Evolutionary conservation across 2,888 invertebrate genomes (phyloP), one percentile per base, ranked within the genome.

Genomic region (Smittia aterrima): DNA sequence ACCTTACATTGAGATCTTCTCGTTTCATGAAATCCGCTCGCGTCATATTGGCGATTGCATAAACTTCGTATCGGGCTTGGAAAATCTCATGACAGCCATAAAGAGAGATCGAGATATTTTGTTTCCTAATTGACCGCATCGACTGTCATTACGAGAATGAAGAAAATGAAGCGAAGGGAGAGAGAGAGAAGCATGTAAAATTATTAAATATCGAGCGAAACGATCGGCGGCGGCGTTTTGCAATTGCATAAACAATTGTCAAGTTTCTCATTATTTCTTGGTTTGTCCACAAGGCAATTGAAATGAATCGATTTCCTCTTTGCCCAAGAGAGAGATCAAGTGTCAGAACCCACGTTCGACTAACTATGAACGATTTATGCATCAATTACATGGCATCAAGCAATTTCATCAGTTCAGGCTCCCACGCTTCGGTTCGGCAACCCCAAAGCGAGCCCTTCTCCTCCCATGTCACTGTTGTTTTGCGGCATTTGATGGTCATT

Each of bases 51-150:
- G 16, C 16, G 47, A 47, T 47, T 47, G 16, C 47, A 16, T 47
- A 47, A 47, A 47, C 16, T 32, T 32, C n/a, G 9, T 32, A 32
- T 32, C 32, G 7, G 16, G 2, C 3, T 11, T 2, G 47, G 11
- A 47, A 47, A 11, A n/a, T 47, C 47, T 47, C 16, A 47, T 47
- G 47, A 47, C 47, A 47, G 16, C 47, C 11, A n/a, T 16, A 16
- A 11, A 16, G 47, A 47, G 47, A 32, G 32, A 32, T 32, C 32
- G 32, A 47, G 47, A 47, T 47, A 47, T 47, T 47, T 47, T 47
- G 16, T 47, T 47, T 53, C 70, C 70, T 70, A 70, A 70, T 70
- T 70, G 70, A 70, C 70, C 70, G 70, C 70, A 54, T 32, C n/a
- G 41, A 41, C 67, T 67, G 67, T 67, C 67, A 67, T 47, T 38